A percentile compares a stretch with the other conserved stretches of the same genome.
Conservation (phyloP, 2,113 vertebrate species). For the Sporophila hypoxantha region DNA sequence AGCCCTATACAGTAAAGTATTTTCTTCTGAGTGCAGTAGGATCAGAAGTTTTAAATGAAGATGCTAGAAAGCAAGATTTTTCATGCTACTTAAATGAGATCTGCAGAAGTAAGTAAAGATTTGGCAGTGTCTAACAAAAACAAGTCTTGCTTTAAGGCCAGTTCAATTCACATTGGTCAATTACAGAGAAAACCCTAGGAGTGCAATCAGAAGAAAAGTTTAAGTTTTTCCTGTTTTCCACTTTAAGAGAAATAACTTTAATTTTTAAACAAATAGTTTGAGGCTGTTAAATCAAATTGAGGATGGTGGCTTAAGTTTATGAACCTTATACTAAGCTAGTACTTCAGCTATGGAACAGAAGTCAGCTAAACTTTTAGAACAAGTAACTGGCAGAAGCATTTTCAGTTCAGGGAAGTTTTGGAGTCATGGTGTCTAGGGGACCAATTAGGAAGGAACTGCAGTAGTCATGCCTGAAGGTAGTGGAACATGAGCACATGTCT, state of each 20-base stretch:
- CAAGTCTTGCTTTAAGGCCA: background rate
- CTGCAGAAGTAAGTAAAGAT: background rate
- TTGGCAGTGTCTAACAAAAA: background rate
- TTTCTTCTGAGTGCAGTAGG: background rate
- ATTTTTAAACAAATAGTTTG: background rate
- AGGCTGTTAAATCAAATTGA: background rate
- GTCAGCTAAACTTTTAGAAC: background rate
- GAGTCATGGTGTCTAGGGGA: slow-evolving; percentile 46
- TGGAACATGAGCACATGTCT: background rate
- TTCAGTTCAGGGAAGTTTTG: slow-evolving; percentile 38
- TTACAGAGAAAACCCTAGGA: background rate
- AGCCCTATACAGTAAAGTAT: background rate
- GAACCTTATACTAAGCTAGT: background rate
- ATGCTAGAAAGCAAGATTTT: background rate
- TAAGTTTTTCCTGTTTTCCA: background rate
- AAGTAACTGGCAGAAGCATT: background rate
- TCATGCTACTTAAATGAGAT: background rate
- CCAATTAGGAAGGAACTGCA: slow-evolving; percentile 63
- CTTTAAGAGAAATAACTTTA: background rate
- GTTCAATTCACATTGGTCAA: background rate
- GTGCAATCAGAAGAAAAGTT: background rate
- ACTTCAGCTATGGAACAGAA: background rate
- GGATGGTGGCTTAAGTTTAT: background rate
- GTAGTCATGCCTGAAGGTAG: slow-evolving; percentile 58
- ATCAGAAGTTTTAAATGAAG: background rate